phyloP scores from a whole-genome alignment of 2,888 invertebrate genomes.

The Sarcophaga carnaria region DNA sequence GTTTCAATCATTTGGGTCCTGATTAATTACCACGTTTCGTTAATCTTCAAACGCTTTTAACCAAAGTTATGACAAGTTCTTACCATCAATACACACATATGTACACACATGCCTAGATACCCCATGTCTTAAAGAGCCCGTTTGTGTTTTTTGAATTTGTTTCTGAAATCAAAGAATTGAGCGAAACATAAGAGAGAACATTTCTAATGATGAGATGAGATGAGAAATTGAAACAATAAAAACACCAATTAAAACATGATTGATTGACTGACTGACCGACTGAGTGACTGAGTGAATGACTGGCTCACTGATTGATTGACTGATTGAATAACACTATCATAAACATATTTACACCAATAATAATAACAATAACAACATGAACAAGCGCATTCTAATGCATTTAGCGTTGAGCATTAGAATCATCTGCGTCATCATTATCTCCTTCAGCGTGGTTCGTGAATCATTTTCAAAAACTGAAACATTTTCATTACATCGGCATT shows the following conservation, averaged over 20 bases:
- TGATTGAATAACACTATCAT: constrained; percentile 40
- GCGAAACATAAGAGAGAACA: not conserved
- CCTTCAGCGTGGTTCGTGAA: not conserved
- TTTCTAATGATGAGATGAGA: not conserved
- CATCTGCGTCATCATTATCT: constrained; percentile 8
- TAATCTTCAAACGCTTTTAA: no score
- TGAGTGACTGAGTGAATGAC: constrained; percentile 10
- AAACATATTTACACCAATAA: constrained; percentile 9
- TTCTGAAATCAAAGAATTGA: no score
- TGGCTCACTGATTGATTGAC: constrained; percentile 28
- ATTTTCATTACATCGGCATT: not conserved
- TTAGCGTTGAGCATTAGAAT: not conserved
- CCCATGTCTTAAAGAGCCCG: no score
- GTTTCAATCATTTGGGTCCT: no score
- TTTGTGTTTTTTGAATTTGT: no score
- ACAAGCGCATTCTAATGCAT: not conserved
- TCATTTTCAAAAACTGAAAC: not conserved
- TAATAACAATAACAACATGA: constrained; percentile 1
- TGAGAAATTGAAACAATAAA: constrained; percentile 44
- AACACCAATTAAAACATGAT: constrained; percentile 51
- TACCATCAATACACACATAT: no score
- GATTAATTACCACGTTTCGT: no score
- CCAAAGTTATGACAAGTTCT: no score
- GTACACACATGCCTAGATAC: no score
- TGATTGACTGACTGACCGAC: constrained; percentile 55